These are phyloP conservation scores for Drosophila takahashii DNA, from an alignment of 1,140 invertebrate genomes.

Conservation along the genomic window DNA sequence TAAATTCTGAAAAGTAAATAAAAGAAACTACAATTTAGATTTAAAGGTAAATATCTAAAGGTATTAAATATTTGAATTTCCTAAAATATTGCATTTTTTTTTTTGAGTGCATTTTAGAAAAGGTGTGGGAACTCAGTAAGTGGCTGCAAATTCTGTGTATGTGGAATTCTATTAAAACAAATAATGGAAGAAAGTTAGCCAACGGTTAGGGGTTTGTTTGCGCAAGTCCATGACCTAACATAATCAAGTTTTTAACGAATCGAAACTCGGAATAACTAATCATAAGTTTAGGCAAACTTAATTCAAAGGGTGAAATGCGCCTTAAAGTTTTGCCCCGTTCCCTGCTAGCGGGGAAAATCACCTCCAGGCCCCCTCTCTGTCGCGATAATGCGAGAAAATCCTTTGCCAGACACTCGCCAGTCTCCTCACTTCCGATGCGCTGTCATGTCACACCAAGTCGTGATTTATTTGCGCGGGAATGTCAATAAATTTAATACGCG, in stretches of 20 bases:
- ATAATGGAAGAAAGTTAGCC: slow-evolving; percentile 62
- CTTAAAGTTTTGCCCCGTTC: slow-evolving; percentile 9
- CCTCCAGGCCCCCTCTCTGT: neutral
- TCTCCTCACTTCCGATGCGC: slow-evolving; percentile 21
- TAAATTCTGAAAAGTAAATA: too few relatives aligned
- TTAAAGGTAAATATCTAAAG: too few relatives aligned
- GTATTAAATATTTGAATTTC: neutral
- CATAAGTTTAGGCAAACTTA: slow-evolving; percentile 41
- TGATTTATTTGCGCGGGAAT: slow-evolving; percentile 56
- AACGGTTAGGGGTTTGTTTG: slow-evolving; percentile 52
- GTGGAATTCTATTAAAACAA: slow-evolving; percentile 64
- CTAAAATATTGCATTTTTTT: neutral
- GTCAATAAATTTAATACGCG: slow-evolving; percentile 54
- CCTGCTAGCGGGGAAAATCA: neutral
- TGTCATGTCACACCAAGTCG: slow-evolving; percentile 47
- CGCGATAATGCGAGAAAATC: slow-evolving; percentile 47
- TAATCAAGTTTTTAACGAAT: slow-evolving; percentile 48
- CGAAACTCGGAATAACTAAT: slow-evolving; percentile 29
- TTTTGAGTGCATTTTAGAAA: neutral
- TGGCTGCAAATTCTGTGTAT: slow-evolving; percentile 43
- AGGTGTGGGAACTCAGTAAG: slow-evolving; percentile 18
- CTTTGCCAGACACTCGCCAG: slow-evolving; percentile 27
- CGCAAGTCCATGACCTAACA: slow-evolving; percentile 31
- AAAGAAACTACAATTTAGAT: neutral
- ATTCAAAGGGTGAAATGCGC: slow-evolving; percentile 6